Percentiles rank a stretch among this genome's conserved stretches.
These are phyloP conservation scores for Patella depressa DNA, from an alignment of 2,888 invertebrate genomes.

Conservation along the genomic window DNA sequence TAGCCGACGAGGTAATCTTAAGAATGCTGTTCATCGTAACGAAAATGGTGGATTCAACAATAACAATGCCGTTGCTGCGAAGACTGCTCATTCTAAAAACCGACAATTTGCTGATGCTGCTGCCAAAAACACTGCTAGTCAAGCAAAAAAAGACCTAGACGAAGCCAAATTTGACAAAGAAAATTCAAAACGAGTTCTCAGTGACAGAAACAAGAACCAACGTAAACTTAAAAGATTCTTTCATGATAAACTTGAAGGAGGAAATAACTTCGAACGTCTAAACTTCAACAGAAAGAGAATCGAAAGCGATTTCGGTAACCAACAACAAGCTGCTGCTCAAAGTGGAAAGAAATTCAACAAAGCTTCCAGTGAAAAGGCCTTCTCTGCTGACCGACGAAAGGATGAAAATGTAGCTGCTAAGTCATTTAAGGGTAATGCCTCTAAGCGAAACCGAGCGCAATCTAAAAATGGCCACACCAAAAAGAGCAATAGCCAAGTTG, in stretches of 20 bases:
- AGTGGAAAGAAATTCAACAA: slow-evolving; percentile 6
- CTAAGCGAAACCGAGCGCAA: background rate
- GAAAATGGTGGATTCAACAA: slow-evolving; percentile 31
- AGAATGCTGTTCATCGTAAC: slow-evolving; percentile 30
- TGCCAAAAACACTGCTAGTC: slow-evolving; percentile 29
- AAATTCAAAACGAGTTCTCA: slow-evolving; percentile 24
- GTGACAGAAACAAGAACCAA: slow-evolving; percentile 31
- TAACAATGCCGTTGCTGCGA: slow-evolving; percentile 33
- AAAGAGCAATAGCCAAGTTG: background rate
- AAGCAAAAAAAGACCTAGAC: slow-evolving; percentile 27
- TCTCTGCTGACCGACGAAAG: slow-evolving; percentile 10
- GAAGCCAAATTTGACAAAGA: slow-evolving; percentile 33
- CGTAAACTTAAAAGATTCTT: slow-evolving; percentile 33
- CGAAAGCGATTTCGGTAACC: slow-evolving; percentile 31
- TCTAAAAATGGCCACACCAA: background rate
- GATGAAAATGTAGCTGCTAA: background rate
- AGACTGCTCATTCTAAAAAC: slow-evolving; percentile 28
- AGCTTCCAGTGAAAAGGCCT: background rate
- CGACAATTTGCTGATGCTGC: slow-evolving; percentile 29
- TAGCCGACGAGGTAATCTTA: slow-evolving; percentile 29
- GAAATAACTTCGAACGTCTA: slow-evolving; percentile 33
- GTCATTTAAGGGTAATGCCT: background rate
- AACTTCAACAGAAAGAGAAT: slow-evolving; percentile 32
- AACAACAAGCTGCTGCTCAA: slow-evolving; percentile 26
- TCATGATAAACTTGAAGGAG: slow-evolving; percentile 35